Percentiles rank a stretch among this genome's conserved stretches.
Evolutionary conservation across 23 tunicate genomes (phyloP).

Genomic region (Trididemnum nubilum): DNA sequence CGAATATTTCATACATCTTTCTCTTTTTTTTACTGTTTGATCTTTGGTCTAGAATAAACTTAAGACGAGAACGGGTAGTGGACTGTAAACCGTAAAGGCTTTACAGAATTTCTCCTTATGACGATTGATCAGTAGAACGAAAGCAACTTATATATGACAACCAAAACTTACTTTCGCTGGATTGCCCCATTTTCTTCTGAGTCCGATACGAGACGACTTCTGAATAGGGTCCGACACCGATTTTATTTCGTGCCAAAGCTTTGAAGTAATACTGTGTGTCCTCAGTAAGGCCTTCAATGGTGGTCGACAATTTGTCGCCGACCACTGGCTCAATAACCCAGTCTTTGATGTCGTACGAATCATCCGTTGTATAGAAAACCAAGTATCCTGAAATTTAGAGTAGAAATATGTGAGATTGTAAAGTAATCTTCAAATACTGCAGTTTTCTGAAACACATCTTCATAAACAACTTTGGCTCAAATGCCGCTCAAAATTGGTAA

Average conservation of each 20-base stretch:
- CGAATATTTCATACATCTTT: no score
- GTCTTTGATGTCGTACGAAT: conserved; percentile 23
- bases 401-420: not conserved
- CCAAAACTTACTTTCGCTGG: not conserved
- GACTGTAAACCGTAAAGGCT: no score
- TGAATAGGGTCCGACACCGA: conserved; percentile 70
- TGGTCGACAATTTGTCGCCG: conserved; percentile 44
- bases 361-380: conserved; percentile 63
- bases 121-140: no score
- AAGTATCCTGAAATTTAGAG: conserved; percentile 66
- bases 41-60: no score
- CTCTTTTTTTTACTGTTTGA: no score
- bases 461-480: no score
- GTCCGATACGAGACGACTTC: conserved; percentile 48
- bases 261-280: conserved; percentile 78
- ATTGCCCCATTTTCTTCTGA: not conserved
- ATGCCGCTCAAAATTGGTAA: no score
- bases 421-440: not conserved
- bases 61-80: no score
- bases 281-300: conserved; percentile 48
- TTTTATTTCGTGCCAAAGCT: conserved; percentile 55
- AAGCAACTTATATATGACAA: no score
- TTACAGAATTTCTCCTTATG: no score
- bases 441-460: not conserved
- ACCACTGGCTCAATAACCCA: conserved; percentile 76